These are phyloP conservation scores for Drosophila emarginata DNA, from an alignment of 2,888 invertebrate genomes.

Conservation along the genomic window DNA sequence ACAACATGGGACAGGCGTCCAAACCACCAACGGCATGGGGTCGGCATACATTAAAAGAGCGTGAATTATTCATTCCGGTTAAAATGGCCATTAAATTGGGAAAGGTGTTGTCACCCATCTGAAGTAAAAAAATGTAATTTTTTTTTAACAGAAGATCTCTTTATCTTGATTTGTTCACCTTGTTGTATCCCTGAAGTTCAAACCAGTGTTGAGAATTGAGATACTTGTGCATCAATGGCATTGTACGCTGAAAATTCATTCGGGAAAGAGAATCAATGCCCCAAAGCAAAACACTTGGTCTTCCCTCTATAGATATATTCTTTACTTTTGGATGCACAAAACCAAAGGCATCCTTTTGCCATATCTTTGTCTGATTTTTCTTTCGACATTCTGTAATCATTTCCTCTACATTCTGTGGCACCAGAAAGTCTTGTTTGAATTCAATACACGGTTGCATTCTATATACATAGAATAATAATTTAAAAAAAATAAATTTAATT, in stretches of 20 bases:
- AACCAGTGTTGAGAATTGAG: constrained; percentile 87
- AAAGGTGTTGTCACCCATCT: constrained; percentile 93
- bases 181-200: constrained; percentile 88
- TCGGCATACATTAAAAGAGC: constrained; percentile 83
- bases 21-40: constrained; percentile 84
- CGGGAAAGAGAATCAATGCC: constrained; percentile 94
- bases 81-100: constrained; percentile 93
- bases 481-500: not conserved
- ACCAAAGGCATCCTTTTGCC: constrained; percentile 83
- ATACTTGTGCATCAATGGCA: constrained; percentile 87
- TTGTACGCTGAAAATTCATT: constrained; percentile 88
- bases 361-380: constrained; percentile 57
- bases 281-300: constrained; percentile 87
- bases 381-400: constrained; percentile 80
- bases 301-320: constrained; percentile 34
- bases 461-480: constrained; percentile 24
- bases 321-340: constrained; percentile 83
- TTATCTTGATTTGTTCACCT: constrained; percentile 77
- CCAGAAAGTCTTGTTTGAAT: constrained; percentile 64
- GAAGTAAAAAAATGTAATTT: constrained; percentile 1
- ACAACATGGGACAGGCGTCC: constrained; percentile 89
- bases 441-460: constrained; percentile 65
- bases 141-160: not conserved
- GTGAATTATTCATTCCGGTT: constrained; percentile 85
- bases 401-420: constrained; percentile 65